Conservation (phyloP, 2,113 vertebrate species). For the Gallinago jamesoni region DNA sequence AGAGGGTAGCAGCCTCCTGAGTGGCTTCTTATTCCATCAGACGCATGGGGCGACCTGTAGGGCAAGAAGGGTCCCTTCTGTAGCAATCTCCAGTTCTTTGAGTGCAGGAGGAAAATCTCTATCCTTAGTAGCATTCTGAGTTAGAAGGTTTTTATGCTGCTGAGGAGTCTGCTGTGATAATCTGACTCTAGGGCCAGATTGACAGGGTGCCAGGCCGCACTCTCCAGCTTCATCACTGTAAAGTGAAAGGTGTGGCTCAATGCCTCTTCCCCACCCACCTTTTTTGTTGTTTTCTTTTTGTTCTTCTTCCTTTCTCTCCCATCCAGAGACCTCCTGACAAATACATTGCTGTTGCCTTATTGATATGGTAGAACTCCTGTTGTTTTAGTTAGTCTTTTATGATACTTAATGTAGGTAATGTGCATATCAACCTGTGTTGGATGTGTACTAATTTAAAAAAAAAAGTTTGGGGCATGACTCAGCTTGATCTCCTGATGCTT, state of each 20-base stretch:
- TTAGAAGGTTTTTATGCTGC: background rate
- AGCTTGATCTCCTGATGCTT: background rate
- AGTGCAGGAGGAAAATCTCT: background rate
- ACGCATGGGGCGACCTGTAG: accelerated
- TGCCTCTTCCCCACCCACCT: background rate
- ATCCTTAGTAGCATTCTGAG: background rate
- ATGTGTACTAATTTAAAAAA: background rate
- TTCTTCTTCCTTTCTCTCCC: background rate
- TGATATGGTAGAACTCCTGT: background rate
- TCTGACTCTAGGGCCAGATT: background rate
- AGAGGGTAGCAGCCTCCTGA: background rate
- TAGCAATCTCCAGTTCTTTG: background rate
- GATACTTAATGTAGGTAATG: background rate
- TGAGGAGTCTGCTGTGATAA: background rate
- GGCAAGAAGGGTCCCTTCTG: background rate
- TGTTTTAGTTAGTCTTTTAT: background rate
- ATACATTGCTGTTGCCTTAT: background rate
- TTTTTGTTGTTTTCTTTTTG: background rate
- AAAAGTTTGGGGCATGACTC: background rate
- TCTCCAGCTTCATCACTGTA: background rate
- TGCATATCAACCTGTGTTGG: background rate
- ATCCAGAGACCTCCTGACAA: background rate
- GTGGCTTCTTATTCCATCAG: background rate
- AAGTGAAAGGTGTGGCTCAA: background rate
- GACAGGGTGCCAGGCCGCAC: background rate